These are phyloP conservation scores for Mylabris phalerata DNA, from an alignment of 1,140 invertebrate genomes.

Conservation along the genomic window DNA sequence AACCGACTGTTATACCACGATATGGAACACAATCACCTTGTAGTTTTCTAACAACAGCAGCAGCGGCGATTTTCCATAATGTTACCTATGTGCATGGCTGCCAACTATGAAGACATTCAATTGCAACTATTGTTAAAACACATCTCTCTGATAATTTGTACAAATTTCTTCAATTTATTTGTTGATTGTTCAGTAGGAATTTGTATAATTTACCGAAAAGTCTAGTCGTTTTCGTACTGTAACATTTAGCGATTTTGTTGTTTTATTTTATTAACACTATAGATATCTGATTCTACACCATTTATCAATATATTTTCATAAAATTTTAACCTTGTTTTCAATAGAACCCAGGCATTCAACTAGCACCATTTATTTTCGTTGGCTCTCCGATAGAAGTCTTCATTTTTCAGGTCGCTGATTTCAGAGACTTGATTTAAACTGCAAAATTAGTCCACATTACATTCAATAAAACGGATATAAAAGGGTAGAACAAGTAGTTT, in stretches of 20 bases:
- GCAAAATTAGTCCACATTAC: no score
- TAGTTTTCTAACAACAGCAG: conserved; percentile 48
- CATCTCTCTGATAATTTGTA: no score
- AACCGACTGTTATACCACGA: conserved; percentile 22
- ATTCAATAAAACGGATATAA: no score
- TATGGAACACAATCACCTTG: conserved; percentile 42
- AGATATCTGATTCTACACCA: not conserved
- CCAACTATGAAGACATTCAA: conserved; percentile 39
- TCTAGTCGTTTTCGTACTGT: not conserved
- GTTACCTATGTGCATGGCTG: conserved; percentile 68
- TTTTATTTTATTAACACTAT: not conserved
- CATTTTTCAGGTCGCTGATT: no score
- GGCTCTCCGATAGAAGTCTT: no score
- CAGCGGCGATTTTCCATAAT: conserved; percentile 64
- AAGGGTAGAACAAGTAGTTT: no score
- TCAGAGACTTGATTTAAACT: no score
- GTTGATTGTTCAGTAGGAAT: not conserved
- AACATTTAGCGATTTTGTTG: not conserved
- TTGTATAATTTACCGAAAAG: not conserved
- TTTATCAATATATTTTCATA: not conserved
- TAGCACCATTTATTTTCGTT: no score
- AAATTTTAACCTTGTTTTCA: not conserved
- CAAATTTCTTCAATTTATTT: not conserved
- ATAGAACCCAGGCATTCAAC: no score
- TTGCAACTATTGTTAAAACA: no score